phyloP scores from a whole-genome alignment of 2,888 invertebrate species.

The Tuta absoluta region DNA sequence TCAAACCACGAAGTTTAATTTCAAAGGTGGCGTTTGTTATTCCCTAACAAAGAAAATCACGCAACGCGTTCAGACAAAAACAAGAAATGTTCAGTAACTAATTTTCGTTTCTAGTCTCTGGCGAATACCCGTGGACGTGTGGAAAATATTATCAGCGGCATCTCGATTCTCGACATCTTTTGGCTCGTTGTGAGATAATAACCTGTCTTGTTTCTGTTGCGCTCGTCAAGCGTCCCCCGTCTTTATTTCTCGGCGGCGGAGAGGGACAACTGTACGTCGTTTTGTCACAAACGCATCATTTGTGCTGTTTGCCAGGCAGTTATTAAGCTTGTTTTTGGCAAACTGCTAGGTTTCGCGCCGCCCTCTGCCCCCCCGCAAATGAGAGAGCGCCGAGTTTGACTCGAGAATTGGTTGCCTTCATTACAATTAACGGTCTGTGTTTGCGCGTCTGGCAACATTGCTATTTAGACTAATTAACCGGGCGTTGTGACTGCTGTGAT shows the following conservation, averaged over 20 bases:
- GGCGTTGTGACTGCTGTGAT: conserved; percentile 65
- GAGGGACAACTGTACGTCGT: conserved; percentile 59
- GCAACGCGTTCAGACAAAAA: conserved; percentile 71
- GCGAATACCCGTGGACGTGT: conserved; percentile 78
- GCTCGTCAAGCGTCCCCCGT: conserved; percentile 62
- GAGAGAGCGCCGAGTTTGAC: conserved; percentile 67
- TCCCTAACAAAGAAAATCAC: conserved; percentile 79
- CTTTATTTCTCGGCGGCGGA: conserved; percentile 47
- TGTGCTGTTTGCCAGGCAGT: conserved; percentile 77
- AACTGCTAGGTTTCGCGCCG: conserved; percentile 66
- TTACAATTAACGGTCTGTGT: conserved; percentile 73
- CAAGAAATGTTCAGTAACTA: conserved; percentile 78
- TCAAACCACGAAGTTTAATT: conserved; percentile 73
- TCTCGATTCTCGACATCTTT: conserved; percentile 70
- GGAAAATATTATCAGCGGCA: conserved; percentile 73
- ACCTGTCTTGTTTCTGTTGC: conserved; percentile 75
- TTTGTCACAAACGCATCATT: conserved; percentile 78
- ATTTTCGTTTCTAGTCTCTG: conserved; percentile 77
- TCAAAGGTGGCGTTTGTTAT: conserved; percentile 75
- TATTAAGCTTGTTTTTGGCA: conserved; percentile 79
- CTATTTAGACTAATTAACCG: conserved; percentile 77
- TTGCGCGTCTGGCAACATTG: conserved; percentile 77
- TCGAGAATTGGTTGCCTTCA: conserved; percentile 73
- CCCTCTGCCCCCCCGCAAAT: conserved; percentile 66
- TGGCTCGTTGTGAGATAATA: conserved; percentile 73